Base-by-base conservation (phyloP, 2,888 invertebrate species). In the Schizaphis graminum region DNA sequence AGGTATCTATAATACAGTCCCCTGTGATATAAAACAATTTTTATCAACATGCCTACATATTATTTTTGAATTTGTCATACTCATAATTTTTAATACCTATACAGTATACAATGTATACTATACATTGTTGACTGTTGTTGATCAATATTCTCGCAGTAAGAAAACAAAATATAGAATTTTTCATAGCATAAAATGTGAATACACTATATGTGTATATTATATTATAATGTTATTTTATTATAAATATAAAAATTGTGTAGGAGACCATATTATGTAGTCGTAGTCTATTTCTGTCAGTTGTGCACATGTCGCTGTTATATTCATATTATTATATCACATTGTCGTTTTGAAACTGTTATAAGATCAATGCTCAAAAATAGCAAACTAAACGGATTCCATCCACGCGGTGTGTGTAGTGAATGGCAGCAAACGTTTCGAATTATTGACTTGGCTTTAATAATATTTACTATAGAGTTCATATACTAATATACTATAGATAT, bases 261-360 rank as follows among this genome's bases (percentile, higher is more conserved):
- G 93, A 61, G 90, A 90, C 49, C 24, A 35, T 56, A 88, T 88
- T 88, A 53, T 53, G 49, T 61, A n/a, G 89, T 26, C n/a, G 77
- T 85, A 85, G 90, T 94, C 89, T 94, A 94, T 94, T 94, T 94
- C 53, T n/a, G 90, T 89, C 85, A 24, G 89, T 90, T 86, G 89
- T 94, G 93, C 90, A 94, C 93, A 94, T 94, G 93, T 90, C 90
- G 90, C 86, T n/a, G 93, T 94, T 90, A 94, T 94, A 94, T 94
- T 85, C 86, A 90, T 85, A 57, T 77, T 47, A 84, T 89, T 84
- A 57, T 93, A 89, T 85, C 89, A 86, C 57, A 94, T 90, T 94
- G 85, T 94, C 85, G 86, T 94, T 90, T 85, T 90, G 11, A 90
- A 61, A 90, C 49, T 49, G 57, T 86, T 49, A 89, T 90, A 90